These are phyloP conservation scores for Balanococcus diminutus DNA, from an alignment of 2,888 invertebrate species.

Conservation along the genomic window DNA sequence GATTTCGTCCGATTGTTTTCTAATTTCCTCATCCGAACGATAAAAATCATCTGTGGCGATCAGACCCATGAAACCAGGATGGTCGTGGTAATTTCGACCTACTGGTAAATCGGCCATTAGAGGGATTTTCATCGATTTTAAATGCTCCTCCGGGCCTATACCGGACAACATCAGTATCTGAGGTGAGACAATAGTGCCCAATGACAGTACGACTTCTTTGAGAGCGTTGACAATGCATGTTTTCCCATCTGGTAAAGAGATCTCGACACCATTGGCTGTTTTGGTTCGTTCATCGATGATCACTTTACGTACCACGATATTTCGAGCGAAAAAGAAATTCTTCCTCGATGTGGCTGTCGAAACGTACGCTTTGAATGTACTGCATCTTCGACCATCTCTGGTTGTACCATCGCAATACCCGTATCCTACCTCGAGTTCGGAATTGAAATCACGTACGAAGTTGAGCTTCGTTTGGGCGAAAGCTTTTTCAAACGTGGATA, in stretches of 20 bases:
- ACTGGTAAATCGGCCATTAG: slow-evolving; percentile 56
- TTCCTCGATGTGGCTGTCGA: slow-evolving; percentile 42
- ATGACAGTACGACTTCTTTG: slow-evolving; percentile 57
- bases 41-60: slow-evolving; percentile 38
- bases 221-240: slow-evolving; percentile 32
- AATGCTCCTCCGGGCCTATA: slow-evolving; percentile 56
- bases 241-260: slow-evolving; percentile 29
- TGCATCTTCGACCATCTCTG: slow-evolving; percentile 54
- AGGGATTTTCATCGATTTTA: slow-evolving; percentile 53
- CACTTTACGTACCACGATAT: slow-evolving; percentile 55
- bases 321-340: slow-evolving; percentile 56
- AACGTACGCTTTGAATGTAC: slow-evolving; percentile 56
- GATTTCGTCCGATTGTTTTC: neutral
- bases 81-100: slow-evolving; percentile 57
- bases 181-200: slow-evolving; percentile 57
- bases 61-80: slow-evolving; percentile 45
- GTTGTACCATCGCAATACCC: slow-evolving; percentile 19
- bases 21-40: slow-evolving; percentile 34
- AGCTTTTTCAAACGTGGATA: neutral
- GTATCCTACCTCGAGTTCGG: neutral
- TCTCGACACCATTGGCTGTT: slow-evolving; percentile 56
- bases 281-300: slow-evolving; percentile 53
- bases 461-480: neutral
- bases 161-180: slow-evolving; percentile 57
- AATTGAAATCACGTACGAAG: neutral